These are phyloP conservation scores for Pleuronectes platessa DNA, from an alignment of 2,113 vertebrate species.

Conservation along the genomic window DNA sequence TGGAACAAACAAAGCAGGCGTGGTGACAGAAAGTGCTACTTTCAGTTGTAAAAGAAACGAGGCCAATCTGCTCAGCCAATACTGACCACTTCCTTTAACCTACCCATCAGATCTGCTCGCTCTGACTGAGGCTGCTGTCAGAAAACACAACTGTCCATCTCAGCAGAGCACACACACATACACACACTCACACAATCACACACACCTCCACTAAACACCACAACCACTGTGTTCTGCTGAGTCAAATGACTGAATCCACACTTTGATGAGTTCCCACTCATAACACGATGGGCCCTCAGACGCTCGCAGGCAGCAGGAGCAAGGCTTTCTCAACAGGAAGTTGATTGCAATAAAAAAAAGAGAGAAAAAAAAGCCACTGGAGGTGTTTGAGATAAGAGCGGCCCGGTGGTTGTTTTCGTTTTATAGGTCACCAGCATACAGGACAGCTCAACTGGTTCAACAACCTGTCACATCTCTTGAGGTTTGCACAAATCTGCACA, in stretches of 20 bases:
- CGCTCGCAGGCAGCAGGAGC: slow-evolving; percentile 40
- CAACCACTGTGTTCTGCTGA: neutral
- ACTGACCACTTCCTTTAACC: slow-evolving; percentile 83
- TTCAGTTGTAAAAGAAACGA: slow-evolving; percentile 67
- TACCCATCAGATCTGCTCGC: slow-evolving; percentile 44
- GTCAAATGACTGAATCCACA: neutral
- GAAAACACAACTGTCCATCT: slow-evolving; percentile 34
- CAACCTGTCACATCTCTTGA: slow-evolving; percentile 26
- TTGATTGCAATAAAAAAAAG: slow-evolving; percentile 62
- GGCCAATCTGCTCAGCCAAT: slow-evolving; percentile 74
- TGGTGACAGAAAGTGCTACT: slow-evolving; percentile 66
- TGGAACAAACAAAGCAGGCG: slow-evolving; percentile 41
- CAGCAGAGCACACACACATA: neutral
- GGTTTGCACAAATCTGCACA: neutral
- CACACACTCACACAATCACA: too few relatives aligned
- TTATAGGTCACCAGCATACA: neutral
- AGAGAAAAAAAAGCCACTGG: slow-evolving; percentile 56
- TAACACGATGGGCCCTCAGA: slow-evolving; percentile 24
- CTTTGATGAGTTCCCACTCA: neutral
- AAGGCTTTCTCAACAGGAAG: slow-evolving; percentile 76
- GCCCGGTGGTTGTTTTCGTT: neutral
- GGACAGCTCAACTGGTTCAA: slow-evolving; percentile 36
- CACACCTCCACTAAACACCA: neutral
- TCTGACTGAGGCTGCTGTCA: slow-evolving; percentile 11
- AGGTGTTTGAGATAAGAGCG: slow-evolving; percentile 74